Evolutionary conservation across 1,140 invertebrate genomes (phyloP).

Genomic region (Drosophila jambulina): DNA sequence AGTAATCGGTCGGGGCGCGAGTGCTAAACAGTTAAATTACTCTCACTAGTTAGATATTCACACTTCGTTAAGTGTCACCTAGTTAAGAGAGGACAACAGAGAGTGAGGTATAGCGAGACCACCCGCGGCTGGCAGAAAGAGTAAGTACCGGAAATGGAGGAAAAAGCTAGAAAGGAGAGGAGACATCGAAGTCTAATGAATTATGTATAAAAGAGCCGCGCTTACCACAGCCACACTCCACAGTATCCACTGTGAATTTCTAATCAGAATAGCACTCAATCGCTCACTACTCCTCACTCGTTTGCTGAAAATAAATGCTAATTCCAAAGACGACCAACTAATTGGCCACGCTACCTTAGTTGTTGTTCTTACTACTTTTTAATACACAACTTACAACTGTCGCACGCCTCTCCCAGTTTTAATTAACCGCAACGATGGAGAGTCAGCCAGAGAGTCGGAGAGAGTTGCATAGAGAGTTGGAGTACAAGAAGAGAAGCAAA

Average conservation of each 20-base stretch:
- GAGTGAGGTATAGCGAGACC: constrained; percentile 21
- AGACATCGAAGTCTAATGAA: constrained; percentile 61
- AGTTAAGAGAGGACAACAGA: constrained; percentile 17
- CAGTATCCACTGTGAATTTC: constrained; percentile 67
- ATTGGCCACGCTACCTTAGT: constrained; percentile 62
- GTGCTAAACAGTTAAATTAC: constrained; percentile 43
- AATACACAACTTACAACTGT: constrained; percentile 56
- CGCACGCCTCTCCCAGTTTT: constrained; percentile 48
- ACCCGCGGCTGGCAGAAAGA: constrained; percentile 59
- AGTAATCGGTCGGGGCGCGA: constrained; percentile 27
- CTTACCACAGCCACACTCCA: constrained; percentile 50
- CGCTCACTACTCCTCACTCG: constrained; percentile 8
- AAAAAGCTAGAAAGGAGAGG: constrained; percentile 10
- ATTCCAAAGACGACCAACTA: constrained; percentile 58
- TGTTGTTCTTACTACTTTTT: constrained; percentile 57
- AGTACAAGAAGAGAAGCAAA: constrained; percentile 21
- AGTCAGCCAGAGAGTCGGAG: constrained; percentile 1
- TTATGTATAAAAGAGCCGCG: constrained; percentile 71
- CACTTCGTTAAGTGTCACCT: constrained; percentile 21
- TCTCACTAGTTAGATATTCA: constrained; percentile 37
- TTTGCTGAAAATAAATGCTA: constrained; percentile 43
- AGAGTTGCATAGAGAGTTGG: constrained; percentile 33
- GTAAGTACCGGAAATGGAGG: constrained; percentile 72
- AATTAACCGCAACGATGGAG: constrained; percentile 45
- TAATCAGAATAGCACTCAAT: constrained; percentile 65